Conservation (phyloP, 2,888 invertebrate species). For the Archaeoteleia sp. region DNA sequence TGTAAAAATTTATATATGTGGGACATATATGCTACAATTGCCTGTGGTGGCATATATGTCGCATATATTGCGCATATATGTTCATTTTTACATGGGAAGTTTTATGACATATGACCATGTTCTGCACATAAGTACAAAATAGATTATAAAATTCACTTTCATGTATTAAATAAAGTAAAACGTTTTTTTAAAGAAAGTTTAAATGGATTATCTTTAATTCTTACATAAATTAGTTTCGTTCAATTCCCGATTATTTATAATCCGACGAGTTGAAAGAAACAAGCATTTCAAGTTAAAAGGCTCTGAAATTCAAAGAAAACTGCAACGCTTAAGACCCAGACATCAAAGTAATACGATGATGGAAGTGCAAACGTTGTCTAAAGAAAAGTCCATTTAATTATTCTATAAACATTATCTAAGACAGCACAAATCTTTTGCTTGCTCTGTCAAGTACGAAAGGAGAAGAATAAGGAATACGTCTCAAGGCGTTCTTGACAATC, state of each 20-base stretch:
- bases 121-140: too few species aligned
- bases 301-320: slow-evolving; percentile 13
- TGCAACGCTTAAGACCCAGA: slow-evolving; percentile 22
- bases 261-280: slow-evolving; percentile 8
- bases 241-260: slow-evolving; percentile 9
- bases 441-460: slow-evolving; percentile 10
- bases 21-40: too few species aligned
- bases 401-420: slow-evolving; percentile 40
- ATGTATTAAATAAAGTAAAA: too few species aligned
- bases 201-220: slow-evolving; percentile 6
- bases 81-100: too few species aligned
- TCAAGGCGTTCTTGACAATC: slow-evolving; percentile 17
- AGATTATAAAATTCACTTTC: too few species aligned
- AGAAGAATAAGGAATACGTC: slow-evolving; percentile 22
- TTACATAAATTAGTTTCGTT: slow-evolving; percentile 8
- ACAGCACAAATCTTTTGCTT: slow-evolving; percentile 19
- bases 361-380: slow-evolving; percentile 16
- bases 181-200: not conserved
- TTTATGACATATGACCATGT: too few species aligned
- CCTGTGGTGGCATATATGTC: too few species aligned
- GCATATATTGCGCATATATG: too few species aligned
- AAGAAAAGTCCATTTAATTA: slow-evolving; percentile 46
- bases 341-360: slow-evolving; percentile 31
- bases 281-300: slow-evolving; percentile 11
- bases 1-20: too few species aligned